These are phyloP conservation scores for Meloidogyne chitwoodi DNA, from an alignment of 1,140 invertebrate species.

Conservation along the genomic window DNA sequence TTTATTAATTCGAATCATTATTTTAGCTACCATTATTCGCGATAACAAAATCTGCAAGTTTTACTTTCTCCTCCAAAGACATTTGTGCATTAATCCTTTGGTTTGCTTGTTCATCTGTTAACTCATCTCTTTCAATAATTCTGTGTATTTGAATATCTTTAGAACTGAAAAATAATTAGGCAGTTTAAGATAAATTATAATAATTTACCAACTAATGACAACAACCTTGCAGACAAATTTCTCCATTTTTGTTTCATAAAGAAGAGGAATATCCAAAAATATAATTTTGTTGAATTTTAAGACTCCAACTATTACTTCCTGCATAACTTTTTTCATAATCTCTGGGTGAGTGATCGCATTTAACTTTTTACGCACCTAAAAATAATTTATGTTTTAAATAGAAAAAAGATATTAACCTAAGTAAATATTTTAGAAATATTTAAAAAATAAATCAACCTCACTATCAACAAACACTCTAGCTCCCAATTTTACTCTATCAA, in stretches of 20 bases:
- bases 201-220: neutral
- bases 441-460: too few relatives aligned
- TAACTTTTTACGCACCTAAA: neutral
- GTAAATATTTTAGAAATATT: too few relatives aligned
- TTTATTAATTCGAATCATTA: neutral
- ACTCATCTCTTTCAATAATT: slow-evolving; percentile 1
- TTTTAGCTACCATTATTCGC: slow-evolving; percentile 8
- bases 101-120: neutral
- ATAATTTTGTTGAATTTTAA: slow-evolving; percentile 4
- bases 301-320: neutral
- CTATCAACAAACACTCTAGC: neutral
- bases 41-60: neutral
- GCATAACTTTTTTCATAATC: slow-evolving; percentile 6
- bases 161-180: neutral
- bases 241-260: slow-evolving; percentile 11
- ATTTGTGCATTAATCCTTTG: slow-evolving; percentile 4
- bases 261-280: slow-evolving; percentile 15
- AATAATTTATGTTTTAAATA: neutral
- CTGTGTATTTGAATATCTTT: slow-evolving; percentile 8
- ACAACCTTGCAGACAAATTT: slow-evolving; percentile 1
- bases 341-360: slow-evolving; percentile 8
- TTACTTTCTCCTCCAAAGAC: neutral
- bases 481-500: neutral
- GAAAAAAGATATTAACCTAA: neutral
- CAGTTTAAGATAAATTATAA: neutral